Base-by-base conservation (phyloP, 2,797 vertebrate species). In the Pitangus sulphuratus region DNA sequence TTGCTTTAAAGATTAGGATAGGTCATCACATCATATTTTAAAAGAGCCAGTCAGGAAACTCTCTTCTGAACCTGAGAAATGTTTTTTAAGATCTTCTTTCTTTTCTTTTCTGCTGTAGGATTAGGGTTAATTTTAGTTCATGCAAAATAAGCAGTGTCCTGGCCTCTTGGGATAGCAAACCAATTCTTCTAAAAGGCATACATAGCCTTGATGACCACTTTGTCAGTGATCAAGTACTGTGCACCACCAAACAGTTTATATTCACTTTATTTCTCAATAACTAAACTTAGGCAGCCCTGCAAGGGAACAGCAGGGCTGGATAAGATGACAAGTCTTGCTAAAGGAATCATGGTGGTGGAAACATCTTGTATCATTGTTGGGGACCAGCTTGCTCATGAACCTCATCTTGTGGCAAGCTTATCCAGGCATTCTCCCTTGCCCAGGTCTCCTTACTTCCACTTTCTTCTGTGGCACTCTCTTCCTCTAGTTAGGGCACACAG, bases 361-460 rank as follows among this genome's bases (percentile, higher is more conserved):
- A 56, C 1, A 1, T 25, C 48, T 74, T 4, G 1, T 11, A 58
- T 7, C 8, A 1, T 21, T 56, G 15, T 37, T 48, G 62, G 65
- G 77, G 3, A 20, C 21, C 69, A 56, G 14, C 21, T 30, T 66
- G 37, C 12, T 53, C 25, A 54, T 66, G 17, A 68, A 25, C 11
- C 10, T 84, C 40, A 47, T 4, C 21, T 56, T 37, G 11, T 24
- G 30, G 15, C 33, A 64, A 61, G 4, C 3, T 64, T 2, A 1
- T 44, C 3, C 22, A 70, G 20, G 7, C 1, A 0, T 51, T 89
- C 33, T 83, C 5, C 39, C n/a, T 62, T 54, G 56, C 25, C 24
- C 30, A 44, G 3, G 2, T 64, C 19, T 82, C 25, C 30, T 65
- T 57, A 24, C 39, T 69, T 17, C 45, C 16, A 8, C 7, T 65